Evolutionary conservation across 2,797 vertebrate genomes (phyloP).

Genomic region (Lagocephalus sceleratus): DNA sequence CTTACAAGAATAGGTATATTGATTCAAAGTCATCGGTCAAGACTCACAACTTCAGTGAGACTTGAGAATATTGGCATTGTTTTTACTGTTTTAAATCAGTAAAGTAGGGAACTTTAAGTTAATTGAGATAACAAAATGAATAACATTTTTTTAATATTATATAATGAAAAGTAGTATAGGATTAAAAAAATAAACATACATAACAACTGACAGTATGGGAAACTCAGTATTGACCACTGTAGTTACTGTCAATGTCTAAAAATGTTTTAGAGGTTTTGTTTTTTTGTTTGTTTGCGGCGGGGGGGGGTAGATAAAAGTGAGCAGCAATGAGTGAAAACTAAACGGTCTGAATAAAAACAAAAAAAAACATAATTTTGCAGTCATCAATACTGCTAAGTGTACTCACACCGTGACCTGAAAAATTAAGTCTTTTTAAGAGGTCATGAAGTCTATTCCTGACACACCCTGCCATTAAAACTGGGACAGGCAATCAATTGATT

Average conservation of each 20-base stretch:
- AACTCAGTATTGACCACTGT: slow-evolving; percentile 41
- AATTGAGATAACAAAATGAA: background rate
- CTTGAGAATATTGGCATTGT: slow-evolving; percentile 31
- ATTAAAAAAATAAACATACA: too few species aligned
- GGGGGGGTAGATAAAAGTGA: too few species aligned
- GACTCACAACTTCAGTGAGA: slow-evolving; percentile 26
- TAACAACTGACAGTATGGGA: slow-evolving; percentile 32
- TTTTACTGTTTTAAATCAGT: background rate
- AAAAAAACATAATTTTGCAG: too few species aligned
- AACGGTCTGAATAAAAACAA: too few species aligned
- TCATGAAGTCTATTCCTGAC: slow-evolving; percentile 12
- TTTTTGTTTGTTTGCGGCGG: too few species aligned
- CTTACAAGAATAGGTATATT: slow-evolving; percentile 42
- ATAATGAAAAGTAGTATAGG: too few species aligned
- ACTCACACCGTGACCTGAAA: too few species aligned
- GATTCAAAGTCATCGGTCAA: slow-evolving; percentile 43
- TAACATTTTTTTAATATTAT: too few species aligned
- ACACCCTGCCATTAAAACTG: slow-evolving; percentile 39
- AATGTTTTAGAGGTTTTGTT: too few species aligned
- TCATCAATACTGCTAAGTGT: too few species aligned
- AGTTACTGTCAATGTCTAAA: slow-evolving; percentile 53
- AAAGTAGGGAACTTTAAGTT: background rate
- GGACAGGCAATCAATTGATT: slow-evolving; percentile 45
- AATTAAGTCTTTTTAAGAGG: slow-evolving; percentile 38
- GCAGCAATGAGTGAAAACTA: too few species aligned